A percentile compares a stretch with the other conserved stretches of the same genome.
Conservation (phyloP, 2,113 vertebrate species). For the Prolemur simus region DNA sequence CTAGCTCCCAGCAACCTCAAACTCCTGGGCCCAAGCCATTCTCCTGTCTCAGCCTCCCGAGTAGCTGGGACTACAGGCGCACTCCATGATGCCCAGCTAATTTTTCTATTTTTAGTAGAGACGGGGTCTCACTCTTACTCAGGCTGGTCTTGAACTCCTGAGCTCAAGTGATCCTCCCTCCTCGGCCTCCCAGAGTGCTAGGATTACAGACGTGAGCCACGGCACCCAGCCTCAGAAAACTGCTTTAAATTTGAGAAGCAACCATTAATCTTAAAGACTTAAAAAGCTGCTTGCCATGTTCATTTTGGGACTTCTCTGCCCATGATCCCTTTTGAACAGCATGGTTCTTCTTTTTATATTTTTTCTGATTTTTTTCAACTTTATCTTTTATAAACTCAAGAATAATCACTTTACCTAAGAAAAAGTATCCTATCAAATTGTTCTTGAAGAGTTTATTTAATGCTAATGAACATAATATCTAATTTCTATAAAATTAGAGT, state of each 20-base stretch:
- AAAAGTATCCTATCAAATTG: not conserved
- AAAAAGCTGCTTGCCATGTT: not conserved
- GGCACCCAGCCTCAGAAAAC: not conserved
- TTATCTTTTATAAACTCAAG: not conserved
- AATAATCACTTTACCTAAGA: not conserved
- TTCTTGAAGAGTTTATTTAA: not conserved
- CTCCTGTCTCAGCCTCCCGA: no score
- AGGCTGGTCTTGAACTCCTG: no score
- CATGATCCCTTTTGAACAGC: not conserved
- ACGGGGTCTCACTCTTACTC: no score
- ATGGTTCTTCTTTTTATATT: not conserved
- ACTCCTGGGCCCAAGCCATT: no score
- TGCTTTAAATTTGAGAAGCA: not conserved
- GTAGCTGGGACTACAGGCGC: no score
- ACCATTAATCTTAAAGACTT: not conserved
- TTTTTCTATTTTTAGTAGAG: no score
- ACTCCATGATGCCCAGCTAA: no score
- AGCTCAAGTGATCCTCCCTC: no score
- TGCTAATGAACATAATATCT: not conserved
- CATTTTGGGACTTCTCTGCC: not conserved
- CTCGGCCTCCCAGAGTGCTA: no score
- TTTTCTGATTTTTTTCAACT: not conserved
- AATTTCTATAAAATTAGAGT: not conserved
- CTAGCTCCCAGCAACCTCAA: no score
- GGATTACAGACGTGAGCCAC: no score